Conservation (phyloP, 2,888 invertebrate genomes). For the Eugnorisma glareosa region DNA sequence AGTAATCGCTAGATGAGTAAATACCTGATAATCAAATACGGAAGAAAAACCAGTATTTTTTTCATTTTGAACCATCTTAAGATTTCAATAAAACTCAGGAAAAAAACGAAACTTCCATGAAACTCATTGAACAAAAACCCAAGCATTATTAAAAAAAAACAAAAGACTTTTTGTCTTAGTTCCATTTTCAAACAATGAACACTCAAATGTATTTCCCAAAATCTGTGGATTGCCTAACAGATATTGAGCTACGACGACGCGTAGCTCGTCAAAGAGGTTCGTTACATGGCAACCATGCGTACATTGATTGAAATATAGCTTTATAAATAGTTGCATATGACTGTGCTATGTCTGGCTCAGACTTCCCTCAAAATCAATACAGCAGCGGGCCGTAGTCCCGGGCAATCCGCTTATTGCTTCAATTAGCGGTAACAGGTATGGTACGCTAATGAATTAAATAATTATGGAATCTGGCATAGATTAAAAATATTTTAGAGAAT, state of each 20-base stretch:
- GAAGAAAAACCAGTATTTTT: slow-evolving; percentile 18
- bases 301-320: slow-evolving; percentile 27
- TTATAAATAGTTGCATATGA: slow-evolving; percentile 15
- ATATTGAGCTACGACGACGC: not conserved
- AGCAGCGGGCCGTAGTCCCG: slow-evolving; percentile 36
- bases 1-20: not conserved
- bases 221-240: not conserved
- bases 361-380: slow-evolving; percentile 49
- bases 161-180: slow-evolving; percentile 21
- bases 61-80: slow-evolving; percentile 2
- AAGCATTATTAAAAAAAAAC: slow-evolving; percentile 22
- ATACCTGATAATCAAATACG: not conserved
- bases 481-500: not conserved
- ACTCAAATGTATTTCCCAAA: slow-evolving; percentile 26
- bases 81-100: not conserved
- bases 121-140: not conserved
- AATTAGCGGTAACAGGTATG: slow-evolving; percentile 26
- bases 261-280: not conserved
- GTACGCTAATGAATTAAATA: slow-evolving; percentile 7
- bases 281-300: slow-evolving; percentile 11
- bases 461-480: slow-evolving; percentile 11
- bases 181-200: slow-evolving; percentile 34
- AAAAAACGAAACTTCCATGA: slow-evolving; percentile 17
- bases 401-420: not conserved
- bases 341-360: slow-evolving; percentile 14